Conservation (phyloP, 2,113 vertebrate species). For the Alligator sinensis region DNA sequence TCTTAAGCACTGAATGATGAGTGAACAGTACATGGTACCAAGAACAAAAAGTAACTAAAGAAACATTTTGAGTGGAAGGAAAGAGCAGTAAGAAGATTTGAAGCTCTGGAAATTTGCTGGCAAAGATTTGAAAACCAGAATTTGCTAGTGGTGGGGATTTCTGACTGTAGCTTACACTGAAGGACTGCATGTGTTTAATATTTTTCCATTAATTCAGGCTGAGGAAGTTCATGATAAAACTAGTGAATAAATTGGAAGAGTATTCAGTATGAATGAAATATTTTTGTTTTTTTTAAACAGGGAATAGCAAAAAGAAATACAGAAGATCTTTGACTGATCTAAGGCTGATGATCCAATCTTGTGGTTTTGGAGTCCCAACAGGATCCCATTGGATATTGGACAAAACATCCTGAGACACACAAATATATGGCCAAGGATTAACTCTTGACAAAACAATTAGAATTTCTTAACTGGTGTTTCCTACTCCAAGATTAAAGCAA, state of each 20-base stretch:
- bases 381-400: background rate
- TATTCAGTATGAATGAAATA: background rate
- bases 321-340: background rate
- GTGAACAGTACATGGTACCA: background rate
- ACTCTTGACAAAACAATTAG: background rate
- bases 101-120: background rate
- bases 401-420: background rate
- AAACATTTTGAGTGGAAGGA: background rate
- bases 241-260: background rate
- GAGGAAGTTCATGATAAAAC: background rate
- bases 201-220: slow-evolving; percentile 19
- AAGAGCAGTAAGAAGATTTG: background rate
- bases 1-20: background rate
- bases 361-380: background rate
- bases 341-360: background rate
- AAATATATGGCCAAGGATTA: accelerated
- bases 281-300: background rate
- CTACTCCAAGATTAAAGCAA: background rate
- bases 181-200: background rate
- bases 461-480: background rate
- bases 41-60: background rate
- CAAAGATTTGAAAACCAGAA: background rate
- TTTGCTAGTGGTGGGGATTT: background rate
- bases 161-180: background rate
- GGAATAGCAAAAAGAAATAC: background rate